Base-by-base conservation (phyloP, 2,888 invertebrate species). In the Lycaena phlaeas region DNA sequence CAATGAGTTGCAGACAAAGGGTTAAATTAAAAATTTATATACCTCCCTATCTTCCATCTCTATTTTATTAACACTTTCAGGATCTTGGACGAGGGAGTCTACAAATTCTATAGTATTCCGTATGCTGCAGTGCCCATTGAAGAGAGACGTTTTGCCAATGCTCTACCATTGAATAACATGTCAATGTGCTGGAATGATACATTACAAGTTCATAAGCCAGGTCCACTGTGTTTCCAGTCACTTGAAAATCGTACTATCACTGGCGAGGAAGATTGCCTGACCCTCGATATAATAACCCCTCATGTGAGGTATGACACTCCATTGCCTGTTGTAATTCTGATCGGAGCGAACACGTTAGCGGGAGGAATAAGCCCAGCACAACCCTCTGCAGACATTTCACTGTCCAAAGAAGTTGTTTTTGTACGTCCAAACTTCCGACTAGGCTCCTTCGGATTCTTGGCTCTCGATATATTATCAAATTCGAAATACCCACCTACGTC, bases 351-450 rank as follows among this genome's bases (percentile, higher is more conserved):
- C 43, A 88, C 91, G 0, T 72, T 94, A n/a, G 88, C 88, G 14
- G 93, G 94, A 1, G 92, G 91, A 0, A 89, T 92, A 4, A 91
- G 93, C 0, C 91, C 92, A 3, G 73, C 86, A 53, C 87, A 91
- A 50, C 94, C 95, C 0, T 92, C 93, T 0, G 89, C 93, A 0
- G 82, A 91, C 28, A 89, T 94, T 47, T 90, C 95, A 0, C 87
- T 90, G 34, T 89, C 90, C 2, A 89, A 91, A 44, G 92, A 95
- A 62, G 91, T 94, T 1, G 90, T 96, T 4, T 93, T 94, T 63
- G 95, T 96, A 1, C 87, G 93, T 46, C 94, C 95, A 2, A 95
- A 95, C 61, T 95, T 95, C 74, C 88, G 96, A 55, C 74, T 92
- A 44, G 92, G 91, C 0, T 88, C 89, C 36, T 86, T 92, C 41